Evolutionary conservation across 2,888 invertebrate genomes (phyloP).

Genomic region (Thumatha senex): DNA sequence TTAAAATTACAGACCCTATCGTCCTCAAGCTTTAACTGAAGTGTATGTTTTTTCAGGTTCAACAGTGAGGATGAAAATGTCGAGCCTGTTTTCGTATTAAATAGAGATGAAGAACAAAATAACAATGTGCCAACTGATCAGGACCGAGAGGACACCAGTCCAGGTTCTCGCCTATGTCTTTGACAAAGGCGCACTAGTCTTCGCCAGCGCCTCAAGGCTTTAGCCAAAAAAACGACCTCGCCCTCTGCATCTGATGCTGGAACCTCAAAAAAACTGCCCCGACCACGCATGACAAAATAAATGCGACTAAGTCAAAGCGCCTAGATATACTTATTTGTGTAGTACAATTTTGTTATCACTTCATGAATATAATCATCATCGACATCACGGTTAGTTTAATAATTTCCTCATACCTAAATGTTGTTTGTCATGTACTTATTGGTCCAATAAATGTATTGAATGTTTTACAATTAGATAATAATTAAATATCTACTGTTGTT

Average conservation of each 20-base stretch:
- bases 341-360: not conserved
- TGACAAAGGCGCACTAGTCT: slow-evolving; percentile 45
- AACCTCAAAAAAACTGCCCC: not conserved
- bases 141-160: slow-evolving; percentile 43
- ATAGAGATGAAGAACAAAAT: slow-evolving; percentile 62
- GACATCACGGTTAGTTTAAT: too few relatives aligned
- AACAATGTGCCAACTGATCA: slow-evolving; percentile 57
- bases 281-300: not conserved
- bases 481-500: too few relatives aligned
- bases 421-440: too few relatives aligned
- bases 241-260: not conserved
- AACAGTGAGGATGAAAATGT: slow-evolving; percentile 67
- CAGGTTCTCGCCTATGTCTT: slow-evolving; percentile 40
- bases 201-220: slow-evolving; percentile 28
- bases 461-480: too few relatives aligned
- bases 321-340: not conserved
- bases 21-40: too few relatives aligned
- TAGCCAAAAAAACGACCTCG: slow-evolving; percentile 5
- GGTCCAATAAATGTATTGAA: too few relatives aligned
- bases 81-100: slow-evolving; percentile 65
- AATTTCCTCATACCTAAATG: too few relatives aligned
- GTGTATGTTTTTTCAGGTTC: slow-evolving; percentile 54
- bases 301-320: not conserved
- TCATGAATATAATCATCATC: too few relatives aligned
- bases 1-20: too few relatives aligned